phyloP scores from a whole-genome alignment of 2,113 vertebrate genomes.

The Istiophorus platypterus region DNA sequence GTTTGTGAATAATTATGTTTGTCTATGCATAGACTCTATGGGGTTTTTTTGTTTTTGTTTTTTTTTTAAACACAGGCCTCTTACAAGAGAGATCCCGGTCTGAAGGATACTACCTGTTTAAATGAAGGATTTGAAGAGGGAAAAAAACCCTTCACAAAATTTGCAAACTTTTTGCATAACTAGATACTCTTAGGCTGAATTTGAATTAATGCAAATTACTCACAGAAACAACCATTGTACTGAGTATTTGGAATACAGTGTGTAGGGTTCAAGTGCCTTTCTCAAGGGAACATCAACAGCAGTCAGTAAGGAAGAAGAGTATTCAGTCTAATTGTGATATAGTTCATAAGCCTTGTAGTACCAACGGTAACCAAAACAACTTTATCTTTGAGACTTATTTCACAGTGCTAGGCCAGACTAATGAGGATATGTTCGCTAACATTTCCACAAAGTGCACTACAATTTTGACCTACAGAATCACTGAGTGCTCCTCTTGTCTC shows the following conservation, averaged over 20 bases:
- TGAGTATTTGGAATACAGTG: neutral
- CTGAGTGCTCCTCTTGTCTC: neutral
- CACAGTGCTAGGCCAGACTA: neutral
- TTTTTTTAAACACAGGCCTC: too few species aligned
- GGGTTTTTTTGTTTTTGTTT: too few species aligned
- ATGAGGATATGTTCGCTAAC: neutral
- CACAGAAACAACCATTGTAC: neutral
- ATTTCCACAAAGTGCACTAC: neutral
- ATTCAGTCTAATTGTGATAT: neutral
- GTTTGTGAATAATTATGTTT: too few species aligned
- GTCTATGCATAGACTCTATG: too few species aligned
- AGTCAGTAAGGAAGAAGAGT: neutral
- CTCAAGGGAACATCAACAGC: neutral
- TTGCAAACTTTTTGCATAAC: neutral
- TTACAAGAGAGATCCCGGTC: too few species aligned
- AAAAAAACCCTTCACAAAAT: too few species aligned
- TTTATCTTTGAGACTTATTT: too few species aligned
- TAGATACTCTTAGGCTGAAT: neutral
- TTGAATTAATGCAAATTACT: neutral
- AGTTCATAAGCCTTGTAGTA: too few species aligned
- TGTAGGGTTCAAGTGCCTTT: neutral
- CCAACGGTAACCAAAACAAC: too few species aligned
- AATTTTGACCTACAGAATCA: neutral
- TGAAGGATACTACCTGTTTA: too few species aligned
- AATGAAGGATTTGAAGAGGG: too few species aligned